Conservation (phyloP, 2,113 vertebrate genomes). For the Psittacara wagleri region DNA sequence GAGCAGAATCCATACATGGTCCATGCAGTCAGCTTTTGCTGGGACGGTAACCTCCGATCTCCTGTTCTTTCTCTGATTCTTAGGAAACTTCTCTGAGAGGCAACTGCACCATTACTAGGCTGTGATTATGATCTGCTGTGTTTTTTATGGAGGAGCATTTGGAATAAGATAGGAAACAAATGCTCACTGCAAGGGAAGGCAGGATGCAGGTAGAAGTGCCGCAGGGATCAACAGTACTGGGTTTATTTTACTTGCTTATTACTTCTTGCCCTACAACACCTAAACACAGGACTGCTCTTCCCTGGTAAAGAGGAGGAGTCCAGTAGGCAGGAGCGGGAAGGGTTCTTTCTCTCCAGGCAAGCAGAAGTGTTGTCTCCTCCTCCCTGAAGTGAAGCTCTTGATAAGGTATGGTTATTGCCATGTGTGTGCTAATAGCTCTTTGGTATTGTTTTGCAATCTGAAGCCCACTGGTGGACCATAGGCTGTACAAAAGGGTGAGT, state of each 20-base stretch:
- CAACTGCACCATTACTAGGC: neutral
- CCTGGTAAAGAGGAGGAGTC: neutral
- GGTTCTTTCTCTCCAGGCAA: slow-evolving; percentile 56
- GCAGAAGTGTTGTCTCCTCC: slow-evolving; percentile 44
- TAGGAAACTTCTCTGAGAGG: neutral
- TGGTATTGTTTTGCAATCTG: slow-evolving; percentile 99
- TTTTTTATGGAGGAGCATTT: neutral
- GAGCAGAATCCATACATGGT: neutral
- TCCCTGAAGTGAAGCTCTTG: slow-evolving; percentile 60
- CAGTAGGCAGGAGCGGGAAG: slow-evolving; percentile 22
- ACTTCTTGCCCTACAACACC: neutral
- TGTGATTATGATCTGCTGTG: neutral
- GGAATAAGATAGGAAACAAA: neutral
- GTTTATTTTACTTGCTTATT: slow-evolving; percentile 2
- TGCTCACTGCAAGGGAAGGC: neutral
- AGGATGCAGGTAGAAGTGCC: neutral
- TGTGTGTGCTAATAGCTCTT: slow-evolving; percentile 97
- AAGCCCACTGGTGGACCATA: slow-evolving; percentile 99
- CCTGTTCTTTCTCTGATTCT: neutral
- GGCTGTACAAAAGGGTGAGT: slow-evolving; percentile 99
- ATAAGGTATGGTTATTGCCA: slow-evolving; percentile 68
- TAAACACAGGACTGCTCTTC: neutral
- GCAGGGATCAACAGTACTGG: neutral
- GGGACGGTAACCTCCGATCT: neutral
- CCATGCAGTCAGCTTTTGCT: neutral